Base-by-base conservation (phyloP, 1,140 invertebrate genomes). In the Drosophila fuyamai region DNA sequence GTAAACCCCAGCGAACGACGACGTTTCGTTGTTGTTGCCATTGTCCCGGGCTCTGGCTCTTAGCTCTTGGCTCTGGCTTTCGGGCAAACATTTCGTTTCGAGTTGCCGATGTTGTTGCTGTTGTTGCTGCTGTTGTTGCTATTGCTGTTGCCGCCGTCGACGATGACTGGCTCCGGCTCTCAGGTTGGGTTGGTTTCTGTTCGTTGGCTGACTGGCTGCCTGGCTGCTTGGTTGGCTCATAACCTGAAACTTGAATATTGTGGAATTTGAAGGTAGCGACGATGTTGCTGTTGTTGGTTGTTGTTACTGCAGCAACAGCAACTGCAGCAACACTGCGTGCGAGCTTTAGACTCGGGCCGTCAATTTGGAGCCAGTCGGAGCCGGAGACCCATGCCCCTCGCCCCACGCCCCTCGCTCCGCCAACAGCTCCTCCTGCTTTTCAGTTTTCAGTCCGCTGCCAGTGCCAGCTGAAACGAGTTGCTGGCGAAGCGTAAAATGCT, bases 171-270 rank as follows among this genome's bases (percentile, higher is more conserved):
- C 82, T 76, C 73, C 41, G 57, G 70, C 43, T 84, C 81, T 86
- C 82, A 86, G 83, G 82, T 81, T 79, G 81, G 81, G 46, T 71
- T 57, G 58, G 38, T 70, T 60, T 66, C 56, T 62, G 79, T 29
- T 76, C 35, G 77, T 16, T 68, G 18, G 63, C 36, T 27, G 44
- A 10, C 29, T 71, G 53, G 32, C 53, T 73, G 67, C 14, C 27
- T 74, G 56, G 65, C 29, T 62, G 74, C 38, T 70, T 60, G 66
- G 60, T 84, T 88, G 85, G 84, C 84, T 89, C 84, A 89, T 89
- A 89, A 89, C 84, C 80, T 89, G 84, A 89, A 89, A 89, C 84
- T 89, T 89, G 84, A 89, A 89, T 83, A 89, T 89, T 89, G 84
- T 89, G 84, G 84, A 89, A 89, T 89, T 89, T 89, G 84, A 89